Base-by-base conservation (phyloP, 2,113 vertebrate species). In the Megalops atlanticus region DNA sequence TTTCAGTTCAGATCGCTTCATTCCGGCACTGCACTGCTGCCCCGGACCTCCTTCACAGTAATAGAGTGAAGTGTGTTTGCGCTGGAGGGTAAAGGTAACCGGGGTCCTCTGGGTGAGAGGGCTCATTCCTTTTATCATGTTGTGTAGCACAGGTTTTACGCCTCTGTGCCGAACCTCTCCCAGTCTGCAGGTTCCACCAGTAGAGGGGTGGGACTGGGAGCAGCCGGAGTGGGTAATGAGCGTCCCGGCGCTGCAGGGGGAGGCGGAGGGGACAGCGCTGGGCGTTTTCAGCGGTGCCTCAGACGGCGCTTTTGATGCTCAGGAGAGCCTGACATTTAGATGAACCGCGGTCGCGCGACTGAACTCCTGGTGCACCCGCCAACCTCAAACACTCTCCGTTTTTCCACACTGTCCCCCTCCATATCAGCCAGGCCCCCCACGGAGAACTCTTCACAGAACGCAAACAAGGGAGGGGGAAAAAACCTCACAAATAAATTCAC, bases 301-400 rank as follows among this genome's bases (percentile, higher is more conserved):
- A 45, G 43, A 45, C 6, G 43, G 43, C 43, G n/a, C 43, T 45
- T 86, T 80, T 84, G 82, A 85, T 83, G 84, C 73, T 81, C 81
- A 41, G 38, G 54, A 80, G 78, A 82, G 82, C 49, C 49, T 83
- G 80, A 78, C 68, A 76, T 87, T 86, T 41, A 76, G 5, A 82
- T 80, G 78, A 85, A 79, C 76, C 74, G 79, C 11, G 40, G 68
- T 40, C n/a, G 64, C 81, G 78, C 74, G 52, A 38, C 76, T 85
- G 85, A 85, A 86, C 83, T 69, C 76, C 83, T 78, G 78, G 40
- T 84, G 64, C 78, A 76, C 75, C 79, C 64, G 6, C 58, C 4
- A 64, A 64, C 58, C 58, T 64, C 58, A 64, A 27, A 64, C 58
- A 27, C 58, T 64, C 58, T 24, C 31, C 24, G 2, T 4, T 64